Percentiles rank a stretch among this genome's conserved stretches.
These are phyloP conservation scores for Ichneumoninae sp. DNA, from an alignment of 2,888 invertebrate genomes.

Conservation along the genomic window DNA sequence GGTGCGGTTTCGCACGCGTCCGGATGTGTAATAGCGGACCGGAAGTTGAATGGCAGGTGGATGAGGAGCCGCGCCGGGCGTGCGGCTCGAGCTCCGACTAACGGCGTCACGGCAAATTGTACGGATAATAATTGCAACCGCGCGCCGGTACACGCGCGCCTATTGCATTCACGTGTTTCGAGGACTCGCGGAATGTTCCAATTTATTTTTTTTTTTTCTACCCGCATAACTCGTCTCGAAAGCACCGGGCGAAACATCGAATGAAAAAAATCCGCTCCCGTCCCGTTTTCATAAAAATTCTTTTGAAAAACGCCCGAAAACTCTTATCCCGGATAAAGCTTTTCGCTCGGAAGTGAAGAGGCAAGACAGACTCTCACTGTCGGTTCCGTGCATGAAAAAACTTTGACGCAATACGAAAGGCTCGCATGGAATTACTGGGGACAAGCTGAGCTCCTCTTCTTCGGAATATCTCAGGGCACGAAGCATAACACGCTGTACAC, in stretches of 20 bases:
- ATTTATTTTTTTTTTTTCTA: not conserved
- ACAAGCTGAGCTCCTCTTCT: not conserved
- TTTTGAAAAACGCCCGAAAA: not conserved
- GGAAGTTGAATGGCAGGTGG: constrained; percentile 67
- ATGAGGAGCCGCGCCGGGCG: constrained; percentile 62
- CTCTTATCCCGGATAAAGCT: not conserved
- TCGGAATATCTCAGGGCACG: not conserved
- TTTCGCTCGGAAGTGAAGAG: not conserved
- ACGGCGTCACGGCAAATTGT: constrained; percentile 56
- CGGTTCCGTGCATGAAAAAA: not conserved
- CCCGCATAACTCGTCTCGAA: not conserved
- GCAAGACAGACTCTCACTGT: not conserved
- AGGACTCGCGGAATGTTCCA: constrained; percentile 13
- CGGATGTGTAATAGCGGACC: constrained; percentile 65
- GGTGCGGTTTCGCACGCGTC: constrained; percentile 64
- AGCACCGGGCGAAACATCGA: not conserved
- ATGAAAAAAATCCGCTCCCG: not conserved
- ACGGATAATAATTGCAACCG: constrained; percentile 38
- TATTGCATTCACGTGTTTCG: constrained; percentile 35
- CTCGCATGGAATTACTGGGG: constrained; percentile 1
- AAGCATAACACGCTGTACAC: not conserved
- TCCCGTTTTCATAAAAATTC: not conserved
- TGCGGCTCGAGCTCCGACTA: constrained; percentile 44
- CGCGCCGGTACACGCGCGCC: constrained; percentile 37
- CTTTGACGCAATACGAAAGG: constrained; percentile 12